Evolutionary conservation across 2,797 vertebrate species (phyloP).

Genomic region (Lophotriccus pileatus): DNA sequence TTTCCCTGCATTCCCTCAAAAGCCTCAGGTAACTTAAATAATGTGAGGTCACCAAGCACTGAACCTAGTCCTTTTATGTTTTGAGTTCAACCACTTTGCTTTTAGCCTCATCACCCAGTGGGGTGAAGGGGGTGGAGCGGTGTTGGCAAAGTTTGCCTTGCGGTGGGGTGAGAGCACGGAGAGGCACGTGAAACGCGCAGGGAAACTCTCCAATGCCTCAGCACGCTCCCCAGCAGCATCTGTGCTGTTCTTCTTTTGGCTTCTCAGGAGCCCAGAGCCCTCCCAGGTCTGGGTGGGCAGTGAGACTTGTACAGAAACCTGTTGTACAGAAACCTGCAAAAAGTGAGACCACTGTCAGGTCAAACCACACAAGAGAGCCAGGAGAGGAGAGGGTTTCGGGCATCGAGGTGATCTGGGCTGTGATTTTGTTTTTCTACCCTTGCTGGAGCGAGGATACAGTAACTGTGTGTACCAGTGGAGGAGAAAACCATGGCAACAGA

Average conservation of each 20-base stretch:
- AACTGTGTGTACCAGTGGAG: neutral
- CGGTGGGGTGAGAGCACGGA: accelerated
- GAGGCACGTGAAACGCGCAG: neutral
- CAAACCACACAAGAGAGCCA: neutral
- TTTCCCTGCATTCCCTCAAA: neutral
- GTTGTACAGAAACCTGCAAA: neutral
- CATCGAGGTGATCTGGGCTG: neutral
- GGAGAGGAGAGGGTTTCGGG: neutral
- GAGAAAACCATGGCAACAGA: constrained; percentile 62
- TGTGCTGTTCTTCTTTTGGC: neutral
- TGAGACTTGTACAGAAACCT: neutral
- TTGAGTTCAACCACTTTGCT: neutral
- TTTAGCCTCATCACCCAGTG: neutral
- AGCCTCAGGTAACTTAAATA: neutral
- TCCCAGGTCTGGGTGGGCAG: accelerated
- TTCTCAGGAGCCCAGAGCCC: neutral
- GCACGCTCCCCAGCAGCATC: neutral
- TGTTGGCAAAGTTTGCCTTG: neutral
- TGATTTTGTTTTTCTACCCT: neutral
- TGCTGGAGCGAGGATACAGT: neutral
- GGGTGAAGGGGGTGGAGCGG: neutral
- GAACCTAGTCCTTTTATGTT: neutral
- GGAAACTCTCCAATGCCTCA: accelerated
- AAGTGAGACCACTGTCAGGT: neutral
- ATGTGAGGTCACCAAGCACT: neutral